Conservation (phyloP, 2,888 invertebrate genomes). For the Chloroclystis v-ata region DNA sequence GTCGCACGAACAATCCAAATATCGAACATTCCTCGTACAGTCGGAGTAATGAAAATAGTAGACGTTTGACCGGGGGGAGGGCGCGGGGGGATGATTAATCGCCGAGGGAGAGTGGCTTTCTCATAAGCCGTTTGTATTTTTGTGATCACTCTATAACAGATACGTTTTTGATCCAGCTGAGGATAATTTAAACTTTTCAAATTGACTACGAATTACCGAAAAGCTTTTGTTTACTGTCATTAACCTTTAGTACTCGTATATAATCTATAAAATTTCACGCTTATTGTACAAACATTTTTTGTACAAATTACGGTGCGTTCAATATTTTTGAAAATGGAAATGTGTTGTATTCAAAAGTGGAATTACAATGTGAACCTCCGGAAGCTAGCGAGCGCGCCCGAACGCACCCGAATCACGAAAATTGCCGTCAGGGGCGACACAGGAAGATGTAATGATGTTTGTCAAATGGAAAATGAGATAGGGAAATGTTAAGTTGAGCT, state of each 20-base stretch:
- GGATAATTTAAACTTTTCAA: neutral
- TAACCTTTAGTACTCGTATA: no score
- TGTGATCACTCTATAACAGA: constrained; percentile 23
- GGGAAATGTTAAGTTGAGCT: constrained; percentile 69
- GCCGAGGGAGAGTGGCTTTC: constrained; percentile 40
- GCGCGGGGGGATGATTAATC: constrained; percentile 55
- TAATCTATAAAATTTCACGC: no score
- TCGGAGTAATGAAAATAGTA: constrained; percentile 37
- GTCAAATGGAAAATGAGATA: constrained; percentile 79
- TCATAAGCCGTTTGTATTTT: constrained; percentile 33
- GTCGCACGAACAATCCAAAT: constrained; percentile 27
- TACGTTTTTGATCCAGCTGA: constrained; percentile 20
- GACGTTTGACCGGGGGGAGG: constrained; percentile 32
- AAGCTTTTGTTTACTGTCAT: no score
- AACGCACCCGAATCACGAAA: constrained; percentile 59
- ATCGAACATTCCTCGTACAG: constrained; percentile 29
- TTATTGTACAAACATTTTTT: no score
- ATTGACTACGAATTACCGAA: neutral
- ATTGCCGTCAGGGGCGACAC: constrained; percentile 55
- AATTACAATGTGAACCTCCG: constrained; percentile 43
- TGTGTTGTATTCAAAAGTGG: constrained; percentile 39
- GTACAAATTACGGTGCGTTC: no score
- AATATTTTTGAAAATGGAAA: neutral
- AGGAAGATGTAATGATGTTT: constrained; percentile 77
- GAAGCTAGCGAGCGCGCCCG: constrained; percentile 53